Conservation (phyloP, 2,113 vertebrate species). For the Hydrolagus affinis region DNA sequence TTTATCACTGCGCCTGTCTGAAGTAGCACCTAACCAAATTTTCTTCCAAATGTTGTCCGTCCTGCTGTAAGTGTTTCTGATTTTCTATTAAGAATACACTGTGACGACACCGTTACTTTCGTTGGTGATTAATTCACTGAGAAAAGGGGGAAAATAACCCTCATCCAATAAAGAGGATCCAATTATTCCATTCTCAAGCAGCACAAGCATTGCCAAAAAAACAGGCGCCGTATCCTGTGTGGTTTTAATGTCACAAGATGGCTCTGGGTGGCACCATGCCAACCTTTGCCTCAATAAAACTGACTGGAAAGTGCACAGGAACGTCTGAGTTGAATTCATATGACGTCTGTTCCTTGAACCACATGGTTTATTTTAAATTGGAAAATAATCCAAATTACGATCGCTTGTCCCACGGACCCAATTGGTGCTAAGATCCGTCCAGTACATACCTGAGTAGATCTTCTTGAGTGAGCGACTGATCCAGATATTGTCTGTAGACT, state of each 20-base stretch:
- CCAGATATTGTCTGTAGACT: slow-evolving; percentile 87
- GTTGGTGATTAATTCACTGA: too few relatives aligned
- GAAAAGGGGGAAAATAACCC: too few relatives aligned
- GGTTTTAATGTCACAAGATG: slow-evolving; percentile 7
- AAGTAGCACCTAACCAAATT: too few relatives aligned
- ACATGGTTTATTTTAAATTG: neutral
- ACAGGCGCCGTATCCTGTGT: neutral
- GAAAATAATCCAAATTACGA: too few relatives aligned
- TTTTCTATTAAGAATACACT: too few relatives aligned
- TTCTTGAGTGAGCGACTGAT: slow-evolving; percentile 77
- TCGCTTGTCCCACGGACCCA: neutral
- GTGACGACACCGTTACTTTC: too few relatives aligned
- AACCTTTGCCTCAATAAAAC: neutral
- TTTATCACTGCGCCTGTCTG: too few relatives aligned
- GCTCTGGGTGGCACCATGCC: neutral
- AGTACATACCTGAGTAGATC: slow-evolving; percentile 69
- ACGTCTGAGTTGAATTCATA: neutral
- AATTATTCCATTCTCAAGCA: neutral
- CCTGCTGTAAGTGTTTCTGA: too few relatives aligned
- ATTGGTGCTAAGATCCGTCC: neutral
- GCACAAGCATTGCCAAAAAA: neutral
- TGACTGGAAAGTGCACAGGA: neutral
- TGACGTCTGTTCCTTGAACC: neutral
- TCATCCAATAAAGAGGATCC: too few relatives aligned
- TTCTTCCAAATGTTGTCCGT: too few relatives aligned